phyloP scores from a whole-genome alignment of 2,113 vertebrate genomes.

The Antechinus flavipes region DNA sequence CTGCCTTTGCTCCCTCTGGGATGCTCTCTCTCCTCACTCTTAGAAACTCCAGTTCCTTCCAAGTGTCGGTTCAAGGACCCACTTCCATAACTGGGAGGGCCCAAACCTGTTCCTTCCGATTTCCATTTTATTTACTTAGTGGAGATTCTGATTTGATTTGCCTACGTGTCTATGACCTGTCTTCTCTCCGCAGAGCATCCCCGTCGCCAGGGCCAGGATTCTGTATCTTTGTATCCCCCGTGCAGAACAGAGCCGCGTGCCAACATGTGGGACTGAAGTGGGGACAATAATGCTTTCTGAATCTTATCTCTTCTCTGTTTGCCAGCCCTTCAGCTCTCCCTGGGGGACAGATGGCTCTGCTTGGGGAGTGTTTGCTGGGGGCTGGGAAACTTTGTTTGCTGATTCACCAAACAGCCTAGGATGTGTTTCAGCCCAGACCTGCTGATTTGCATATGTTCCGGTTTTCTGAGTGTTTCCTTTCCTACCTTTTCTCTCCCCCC shows the following conservation, averaged over 20 bases:
- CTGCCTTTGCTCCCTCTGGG: neutral
- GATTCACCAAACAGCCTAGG: conserved; percentile 51
- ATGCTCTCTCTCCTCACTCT: neutral
- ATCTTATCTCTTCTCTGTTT: neutral
- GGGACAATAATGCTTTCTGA: neutral
- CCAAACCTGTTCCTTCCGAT: neutral
- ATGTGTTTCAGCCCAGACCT: neutral
- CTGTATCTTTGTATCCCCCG: neutral
- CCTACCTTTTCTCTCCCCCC: conserved; percentile 1
- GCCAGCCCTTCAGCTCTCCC: neutral
- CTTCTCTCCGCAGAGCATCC: neutral
- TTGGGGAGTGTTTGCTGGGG: neutral
- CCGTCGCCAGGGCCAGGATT: neutral
- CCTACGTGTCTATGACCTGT: neutral
- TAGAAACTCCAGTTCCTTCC: neutral
- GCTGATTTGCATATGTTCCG: conserved; percentile 53
- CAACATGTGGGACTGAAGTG: neutral
- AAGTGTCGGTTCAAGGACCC: neutral
- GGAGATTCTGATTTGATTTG: neutral
- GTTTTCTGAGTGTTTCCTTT: conserved; percentile 61
- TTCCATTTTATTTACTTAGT: neutral
- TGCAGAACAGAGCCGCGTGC: neutral
- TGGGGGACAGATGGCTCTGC: neutral
- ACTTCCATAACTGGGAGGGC: neutral
- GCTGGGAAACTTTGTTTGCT: conserved; percentile 13